Evolutionary conservation across 2,797 vertebrate genomes (phyloP), one percentile per base, ranked within the genome.

Genomic region (Platyrinchus mystaceus): DNA sequence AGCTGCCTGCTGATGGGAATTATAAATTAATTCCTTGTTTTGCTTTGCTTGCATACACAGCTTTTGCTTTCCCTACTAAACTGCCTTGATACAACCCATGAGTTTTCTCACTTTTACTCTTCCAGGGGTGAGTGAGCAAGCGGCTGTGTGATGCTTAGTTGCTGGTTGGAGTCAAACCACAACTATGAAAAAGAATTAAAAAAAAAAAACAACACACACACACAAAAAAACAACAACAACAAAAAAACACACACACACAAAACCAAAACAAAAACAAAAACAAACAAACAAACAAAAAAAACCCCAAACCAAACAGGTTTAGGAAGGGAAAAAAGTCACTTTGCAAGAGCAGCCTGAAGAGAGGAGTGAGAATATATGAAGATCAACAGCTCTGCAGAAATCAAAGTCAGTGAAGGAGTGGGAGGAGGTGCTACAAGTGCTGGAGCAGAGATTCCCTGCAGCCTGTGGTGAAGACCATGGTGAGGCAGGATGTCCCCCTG

Each of bases 391-490:
- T 2, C 22, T 32, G 9, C 21, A 90, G 23, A 66, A 26, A 83
- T 28, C n/a, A 77, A 39, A 17, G 23, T 44, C 56, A 44, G 4
- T 52, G n/a, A 50, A 77, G 20, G 12, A 52, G 15, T 0, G 2
- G 16, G 6, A 67, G 22, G 32, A 16, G 6, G 6, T 27, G 10
- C 4, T 36, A 2, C n/a, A 56, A 14, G 12, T 0, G 0, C 14
- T 3, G 2, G n/a, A 68, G n/a, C 27, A 73, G 41, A 59, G 32
- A 39, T 16, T 2, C 8, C 26, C 14, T 23, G 30, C 14, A 76
- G 49, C 6, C 20, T 0, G 0, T 19, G 22, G 18, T 5, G 66
- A 47, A 69, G 37, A 15, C 10, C n/a, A 32, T 2, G 9, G n/a
- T 41, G 52, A 46, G 20, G 18, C 27, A 67, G 43, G 39, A 23